phyloP scores from a whole-genome alignment of 2,888 invertebrate species.

The Crioceris asparagi region DNA sequence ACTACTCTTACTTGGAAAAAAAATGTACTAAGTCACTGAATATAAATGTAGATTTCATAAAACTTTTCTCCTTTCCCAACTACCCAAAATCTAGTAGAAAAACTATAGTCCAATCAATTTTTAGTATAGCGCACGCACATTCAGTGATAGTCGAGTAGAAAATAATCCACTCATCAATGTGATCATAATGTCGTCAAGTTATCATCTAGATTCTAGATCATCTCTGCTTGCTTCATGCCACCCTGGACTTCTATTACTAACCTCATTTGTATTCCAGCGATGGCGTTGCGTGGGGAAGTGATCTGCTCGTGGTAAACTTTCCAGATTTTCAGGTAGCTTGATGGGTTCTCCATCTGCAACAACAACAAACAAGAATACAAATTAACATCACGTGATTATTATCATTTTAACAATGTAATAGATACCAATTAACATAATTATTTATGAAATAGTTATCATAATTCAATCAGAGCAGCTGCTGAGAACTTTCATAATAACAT shows the following conservation, averaged over 20 bases:
- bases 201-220: conserved; percentile 18
- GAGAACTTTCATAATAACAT: too few relatives aligned
- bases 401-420: too few relatives aligned
- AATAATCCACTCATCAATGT: not conserved
- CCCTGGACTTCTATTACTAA: conserved; percentile 42
- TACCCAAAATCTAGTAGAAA: too few relatives aligned
- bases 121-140: too few relatives aligned
- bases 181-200: conserved; percentile 21
- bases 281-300: conserved; percentile 91
- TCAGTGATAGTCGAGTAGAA: too few relatives aligned
- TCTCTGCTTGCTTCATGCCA: too few relatives aligned
- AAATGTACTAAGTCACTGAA: not conserved
- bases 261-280: conserved; percentile 99
- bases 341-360: conserved; percentile 79
- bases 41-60: not conserved
- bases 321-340: conserved; percentile 89
- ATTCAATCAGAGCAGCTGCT: too few relatives aligned
- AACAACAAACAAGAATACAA: too few relatives aligned
- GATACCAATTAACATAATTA: too few relatives aligned
- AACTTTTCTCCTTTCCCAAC: not conserved
- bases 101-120: too few relatives aligned
- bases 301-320: conserved; percentile 86
- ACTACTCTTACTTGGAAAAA: not conserved
- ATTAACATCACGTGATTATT: too few relatives aligned
- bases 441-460: too few relatives aligned